Percentiles rank a stretch among this genome's conserved stretches.
Conservation (phyloP, 1,140 invertebrate genomes). For the Parapsyche elsis region DNA sequence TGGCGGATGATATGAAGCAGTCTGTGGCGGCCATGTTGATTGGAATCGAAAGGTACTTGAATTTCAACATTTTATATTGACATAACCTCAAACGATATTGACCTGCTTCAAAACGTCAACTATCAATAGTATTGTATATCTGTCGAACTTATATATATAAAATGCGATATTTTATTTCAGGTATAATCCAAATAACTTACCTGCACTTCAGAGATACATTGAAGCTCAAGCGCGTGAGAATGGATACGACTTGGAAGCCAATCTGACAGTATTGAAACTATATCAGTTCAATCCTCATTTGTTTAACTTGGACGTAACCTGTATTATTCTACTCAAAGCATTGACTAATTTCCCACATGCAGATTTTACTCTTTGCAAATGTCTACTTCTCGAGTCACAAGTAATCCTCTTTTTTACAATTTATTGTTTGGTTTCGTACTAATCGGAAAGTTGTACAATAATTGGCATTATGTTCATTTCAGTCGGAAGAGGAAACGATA, state of each 20-base stretch:
- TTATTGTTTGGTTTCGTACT: no score
- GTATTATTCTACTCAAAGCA: slow-evolving; percentile 91
- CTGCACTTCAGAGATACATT: slow-evolving; percentile 90
- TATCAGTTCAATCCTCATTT: slow-evolving; percentile 96
- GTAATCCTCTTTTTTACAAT: slow-evolving; percentile 63
- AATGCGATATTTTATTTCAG: slow-evolving; percentile 35
- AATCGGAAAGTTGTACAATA: background rate
- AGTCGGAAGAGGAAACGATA: slow-evolving; percentile 87
- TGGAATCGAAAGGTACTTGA: slow-evolving; percentile 80
- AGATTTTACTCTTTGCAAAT: slow-evolving; percentile 97
- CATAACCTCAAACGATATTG: background rate
- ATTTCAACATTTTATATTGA: background rate
- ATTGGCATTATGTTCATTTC: slow-evolving; percentile 58
- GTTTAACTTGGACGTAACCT: slow-evolving; percentile 84
- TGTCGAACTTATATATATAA: background rate
- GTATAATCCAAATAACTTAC: slow-evolving; percentile 63
- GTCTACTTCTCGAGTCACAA: slow-evolving; percentile 86
- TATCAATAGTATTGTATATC: background rate
- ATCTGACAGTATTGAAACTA: slow-evolving; percentile 89
- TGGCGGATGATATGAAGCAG: slow-evolving; percentile 82
- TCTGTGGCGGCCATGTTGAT: slow-evolving; percentile 78
- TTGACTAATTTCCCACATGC: slow-evolving; percentile 96
- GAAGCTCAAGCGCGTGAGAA: slow-evolving; percentile 93
- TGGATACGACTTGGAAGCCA: slow-evolving; percentile 95
- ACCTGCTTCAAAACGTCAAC: background rate